phyloP scores from a whole-genome alignment of 2,888 invertebrate genomes.

The Drosophila yooni region DNA sequence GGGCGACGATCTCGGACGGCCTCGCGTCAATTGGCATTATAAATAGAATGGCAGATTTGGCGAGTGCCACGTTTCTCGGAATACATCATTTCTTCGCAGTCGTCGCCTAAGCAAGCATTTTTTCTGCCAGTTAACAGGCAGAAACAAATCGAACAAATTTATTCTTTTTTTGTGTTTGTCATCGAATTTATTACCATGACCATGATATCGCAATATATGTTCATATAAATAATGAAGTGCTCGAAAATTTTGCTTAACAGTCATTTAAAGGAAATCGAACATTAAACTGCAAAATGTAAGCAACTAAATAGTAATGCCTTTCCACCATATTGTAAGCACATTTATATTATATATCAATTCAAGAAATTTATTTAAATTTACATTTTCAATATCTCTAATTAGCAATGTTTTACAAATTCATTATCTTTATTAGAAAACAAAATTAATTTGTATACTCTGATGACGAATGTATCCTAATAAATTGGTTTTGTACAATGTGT shows the following conservation, averaged over 20 bases:
- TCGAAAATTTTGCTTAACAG: not conserved
- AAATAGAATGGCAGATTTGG: slow-evolving; percentile 66
- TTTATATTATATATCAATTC: not conserved
- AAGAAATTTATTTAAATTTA: too few relatives aligned
- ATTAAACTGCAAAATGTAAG: not conserved
- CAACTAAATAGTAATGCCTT: not conserved
- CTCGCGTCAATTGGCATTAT: slow-evolving; percentile 70
- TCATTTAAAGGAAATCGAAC: not conserved
- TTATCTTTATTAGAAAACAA: not conserved
- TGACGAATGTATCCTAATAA: not conserved
- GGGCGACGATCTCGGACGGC: slow-evolving; percentile 53
- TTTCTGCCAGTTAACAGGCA: not conserved
- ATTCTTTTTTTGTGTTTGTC: not conserved
- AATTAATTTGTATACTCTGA: not conserved
- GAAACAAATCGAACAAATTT: not conserved
- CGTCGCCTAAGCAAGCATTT: slow-evolving; percentile 3
- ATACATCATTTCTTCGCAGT: slow-evolving; percentile 31
- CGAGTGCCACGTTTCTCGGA: slow-evolving; percentile 41
- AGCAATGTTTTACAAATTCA: not conserved
- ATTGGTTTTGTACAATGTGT: not conserved
- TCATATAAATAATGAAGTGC: not conserved
- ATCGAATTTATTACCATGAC: not conserved
- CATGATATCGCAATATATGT: not conserved
- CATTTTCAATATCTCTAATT: not conserved
- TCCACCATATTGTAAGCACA: not conserved